Base-by-base conservation (phyloP, 2,888 invertebrate genomes). In the Liodrosophila aerea region DNA sequence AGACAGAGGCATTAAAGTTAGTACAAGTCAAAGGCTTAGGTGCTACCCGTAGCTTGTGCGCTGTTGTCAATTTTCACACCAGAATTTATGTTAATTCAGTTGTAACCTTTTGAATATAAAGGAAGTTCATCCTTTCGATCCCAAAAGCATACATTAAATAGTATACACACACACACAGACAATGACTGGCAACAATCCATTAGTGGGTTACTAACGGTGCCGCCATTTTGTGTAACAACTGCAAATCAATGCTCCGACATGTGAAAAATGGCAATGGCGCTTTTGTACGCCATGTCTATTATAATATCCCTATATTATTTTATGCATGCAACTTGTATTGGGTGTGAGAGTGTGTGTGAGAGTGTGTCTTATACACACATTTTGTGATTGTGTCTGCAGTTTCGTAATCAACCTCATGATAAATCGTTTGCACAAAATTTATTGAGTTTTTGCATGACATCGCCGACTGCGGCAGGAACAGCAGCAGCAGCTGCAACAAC, bases 371-470 rank as follows among this genome's bases (percentile, higher is more conserved):
- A 39, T 15, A 11, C 11, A 13, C 8, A 52, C 36, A 58, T 59
- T 49, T 64, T 56, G 47, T 74, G 71, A 64, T 64, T 64, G 73
- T 73, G 83, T 85, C 73, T 85, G 80, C 76, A 83, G 76, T 85
- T 80, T 85, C 77, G 82, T 84, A 84, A 86, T 87, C 85, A 86
- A 85, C 72, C 85, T 76, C 76, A 87, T 87, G 86, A 87, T 87
- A 87, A 87, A 87, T 87, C 86, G 85, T 81, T 87, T 81, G 81
- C 70, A 61, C 74, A 76, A 66, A 84, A 75, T 81, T 78, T 80
- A 85, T 87, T 80, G 87, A 87, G 83, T 82, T 82, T 81, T 77
- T 80, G 84, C 85, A 85, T 77, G 86, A 75, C 73, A 81, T 65
- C 61, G 64, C 59, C 64, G 59, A 51, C 22, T 22, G 49, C 47